phyloP scores from a whole-genome alignment of 2,888 invertebrate genomes.

The Limnephilus marmoratus region DNA sequence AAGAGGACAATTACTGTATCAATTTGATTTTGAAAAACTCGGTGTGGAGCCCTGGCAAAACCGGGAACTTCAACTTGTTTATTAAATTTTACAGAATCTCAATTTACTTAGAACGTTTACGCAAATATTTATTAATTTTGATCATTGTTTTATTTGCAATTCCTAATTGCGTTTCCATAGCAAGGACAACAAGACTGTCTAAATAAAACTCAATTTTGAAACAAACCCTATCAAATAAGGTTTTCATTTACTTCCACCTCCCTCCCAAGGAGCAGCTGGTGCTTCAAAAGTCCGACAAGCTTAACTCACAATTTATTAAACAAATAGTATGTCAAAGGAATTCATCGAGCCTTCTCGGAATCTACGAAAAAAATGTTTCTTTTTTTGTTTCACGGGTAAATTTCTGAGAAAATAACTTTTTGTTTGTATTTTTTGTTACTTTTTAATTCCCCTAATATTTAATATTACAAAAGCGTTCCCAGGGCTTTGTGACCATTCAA shows the following conservation, averaged over 20 bases:
- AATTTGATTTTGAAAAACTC: too few relatives aligned
- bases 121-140: neutral
- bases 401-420: neutral
- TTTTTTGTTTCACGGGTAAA: neutral
- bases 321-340: neutral
- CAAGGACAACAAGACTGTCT: neutral
- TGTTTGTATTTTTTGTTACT: neutral
- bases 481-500: neutral
- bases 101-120: neutral
- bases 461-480: neutral
- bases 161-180: neutral
- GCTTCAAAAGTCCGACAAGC: neutral
- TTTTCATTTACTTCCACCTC: neutral
- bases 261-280: neutral
- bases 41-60: too few relatives aligned
- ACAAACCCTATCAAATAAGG: neutral
- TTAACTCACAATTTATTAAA: neutral
- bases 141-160: neutral
- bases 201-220: neutral
- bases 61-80: too few relatives aligned
- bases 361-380: neutral
- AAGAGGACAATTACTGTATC: too few relatives aligned
- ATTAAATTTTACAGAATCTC: neutral
- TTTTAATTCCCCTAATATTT: slow-evolving; percentile 12
- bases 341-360: neutral